Base-by-base conservation (phyloP, 2,888 invertebrate genomes). In the Sipha maydis region DNA sequence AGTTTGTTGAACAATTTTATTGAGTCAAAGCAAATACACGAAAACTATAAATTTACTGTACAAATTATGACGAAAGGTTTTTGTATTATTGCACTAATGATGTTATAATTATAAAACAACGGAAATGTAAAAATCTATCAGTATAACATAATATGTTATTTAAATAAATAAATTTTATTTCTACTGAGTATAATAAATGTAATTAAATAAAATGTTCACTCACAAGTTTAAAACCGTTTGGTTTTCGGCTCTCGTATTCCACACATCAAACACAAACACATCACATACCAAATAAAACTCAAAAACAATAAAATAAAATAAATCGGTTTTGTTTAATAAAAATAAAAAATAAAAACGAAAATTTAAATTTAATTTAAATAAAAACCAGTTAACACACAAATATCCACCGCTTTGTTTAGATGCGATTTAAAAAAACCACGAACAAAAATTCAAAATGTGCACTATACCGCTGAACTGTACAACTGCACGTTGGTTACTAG, bases 401-500 rank as follows among this genome's bases (percentile, higher is more conserved):
- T 34, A 19, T 31, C 73, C 5, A 69, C 1, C 34, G 8, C 19
- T 71, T 31, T 73, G 8, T 71, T 31, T 7, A 21, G 38, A 31
- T 7, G 8, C 28, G 31, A 3, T 17, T 31, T 28, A 11, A 48
- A 73, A 21, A 41, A 3, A 71, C 48, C 69, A 34, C 78, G 67
- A 17, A 69, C n/a, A 11, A 69, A 85, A 86, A 69, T 38, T 5
- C 54, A 19, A 73, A 19, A 9, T 48, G 67, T 73, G 78, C 85
- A 76, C 61, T 75, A 73, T 28, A 38, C 71, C 71, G 34, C 86
- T 56, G 86, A 73, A 73, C 78, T 21, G 31, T 25, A 71, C 86
- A 56, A 79, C 79, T 69, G 56, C 78, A 80, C 86, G 86, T 79
- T 73, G 86, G 71, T 79, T 86, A 86, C 86, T 86, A 79, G 38